Percentiles rank a stretch among this genome's conserved stretches.
phyloP scores from a whole-genome alignment of 2,797 vertebrate genomes.

The Iguana delicatissima region DNA sequence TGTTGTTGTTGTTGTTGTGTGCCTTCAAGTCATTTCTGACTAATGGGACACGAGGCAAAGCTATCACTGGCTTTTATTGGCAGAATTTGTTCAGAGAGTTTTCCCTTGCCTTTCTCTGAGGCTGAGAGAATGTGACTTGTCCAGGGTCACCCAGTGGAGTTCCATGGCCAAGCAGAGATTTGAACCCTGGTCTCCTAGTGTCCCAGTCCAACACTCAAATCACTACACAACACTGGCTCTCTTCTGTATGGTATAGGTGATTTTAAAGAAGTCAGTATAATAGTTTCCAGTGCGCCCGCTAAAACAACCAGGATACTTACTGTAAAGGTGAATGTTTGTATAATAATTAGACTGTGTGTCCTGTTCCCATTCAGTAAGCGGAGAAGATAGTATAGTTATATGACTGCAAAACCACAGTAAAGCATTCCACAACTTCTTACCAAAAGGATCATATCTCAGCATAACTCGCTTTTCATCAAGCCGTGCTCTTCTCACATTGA shows the following conservation, averaged over 20 bases:
- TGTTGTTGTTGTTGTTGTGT: too few species aligned
- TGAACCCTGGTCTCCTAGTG: too few species aligned
- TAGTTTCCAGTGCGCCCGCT: conserved; percentile 41
- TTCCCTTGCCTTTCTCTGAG: too few species aligned
- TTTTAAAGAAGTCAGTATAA: conserved; percentile 55
- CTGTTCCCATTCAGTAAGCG: background rate
- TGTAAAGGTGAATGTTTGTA: conserved; percentile 51
- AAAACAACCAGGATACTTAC: conserved; percentile 53
- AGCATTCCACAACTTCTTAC: conserved; percentile 81
- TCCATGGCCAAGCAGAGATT: too few species aligned
- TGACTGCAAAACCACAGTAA: background rate
- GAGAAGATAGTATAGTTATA: background rate
- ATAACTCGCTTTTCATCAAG: conserved; percentile 89
- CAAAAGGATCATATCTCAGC: conserved; percentile 90
- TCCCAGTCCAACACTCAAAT: too few species aligned
- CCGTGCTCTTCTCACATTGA: conserved; percentile 88
- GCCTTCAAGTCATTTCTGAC: too few species aligned
- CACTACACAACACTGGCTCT: too few species aligned
- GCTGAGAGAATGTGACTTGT: too few species aligned
- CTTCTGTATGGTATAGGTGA: conserved; percentile 26
- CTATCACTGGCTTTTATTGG: too few species aligned
- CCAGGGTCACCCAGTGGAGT: too few species aligned
- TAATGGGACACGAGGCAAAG: too few species aligned
- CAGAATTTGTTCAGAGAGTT: too few species aligned
- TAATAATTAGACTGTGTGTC: conserved; percentile 46